Base-by-base conservation (phyloP, 2,113 vertebrate species). In the Aythya baeri region DNA sequence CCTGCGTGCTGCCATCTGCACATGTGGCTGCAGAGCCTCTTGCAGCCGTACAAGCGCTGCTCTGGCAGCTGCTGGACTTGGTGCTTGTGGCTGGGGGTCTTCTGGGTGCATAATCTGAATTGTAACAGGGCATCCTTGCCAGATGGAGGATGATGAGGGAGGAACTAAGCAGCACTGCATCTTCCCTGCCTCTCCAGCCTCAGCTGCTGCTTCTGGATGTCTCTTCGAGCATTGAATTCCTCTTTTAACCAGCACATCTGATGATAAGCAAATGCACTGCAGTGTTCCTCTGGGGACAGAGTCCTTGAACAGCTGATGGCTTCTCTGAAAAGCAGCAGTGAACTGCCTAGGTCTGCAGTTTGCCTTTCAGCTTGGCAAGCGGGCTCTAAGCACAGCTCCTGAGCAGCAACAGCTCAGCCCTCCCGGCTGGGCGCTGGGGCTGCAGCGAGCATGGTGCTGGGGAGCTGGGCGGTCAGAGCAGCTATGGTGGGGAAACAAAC, bases 1-100 rank as follows among this genome's bases (percentile, higher is more conserved):
- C 32, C 52, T 8, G 12, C 0, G 7, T 2, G 11, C 32, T 17
- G 57, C 43, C 1, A 0, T 7, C 34, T 9, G 23, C 1, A 29
- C 2, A 2, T 3, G 34, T 8, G 44, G 63, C 18, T 36, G 8
- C 32, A 29, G 10, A 25, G 68, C 7, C 11, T 25, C 52, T 11
- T 7, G 31, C 1, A 9, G 29, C 22, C 16, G 27, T 16, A 1
- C 25, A 8, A 36, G 17, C 27, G 44, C 38, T 17, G 72, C 27
- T 67, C 75, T 46, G 68, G 29, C 63, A 44, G 85, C 3, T 59
- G 84, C 57, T 91, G 87, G 61, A 17, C 71, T 43, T 1, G 0
- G 27, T n/a, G 34, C 58, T 61, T 58, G 34, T 29, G 61, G 21
- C 71, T 27, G 58, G 65, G 21, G 7, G 8, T 26, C 34, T 32